These are phyloP conservation scores for Panurus biarmicus DNA, from an alignment of 2,113 vertebrate genomes.

Conservation along the genomic window DNA sequence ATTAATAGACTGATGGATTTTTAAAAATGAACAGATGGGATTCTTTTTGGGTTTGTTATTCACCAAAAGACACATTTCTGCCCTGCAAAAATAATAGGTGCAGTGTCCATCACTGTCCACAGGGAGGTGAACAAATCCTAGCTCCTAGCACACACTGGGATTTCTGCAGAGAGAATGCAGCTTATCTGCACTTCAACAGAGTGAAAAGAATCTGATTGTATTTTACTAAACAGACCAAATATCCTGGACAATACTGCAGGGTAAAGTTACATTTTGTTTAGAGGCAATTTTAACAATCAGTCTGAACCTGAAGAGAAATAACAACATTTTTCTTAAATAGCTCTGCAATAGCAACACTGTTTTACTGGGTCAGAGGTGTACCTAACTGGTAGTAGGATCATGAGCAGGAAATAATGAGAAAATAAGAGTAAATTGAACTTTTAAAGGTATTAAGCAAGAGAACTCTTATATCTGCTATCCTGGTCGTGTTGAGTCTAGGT, in stretches of 20 bases:
- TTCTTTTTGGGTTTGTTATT: background rate
- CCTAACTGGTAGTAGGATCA: background rate
- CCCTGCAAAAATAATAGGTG: background rate
- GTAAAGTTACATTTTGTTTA: background rate
- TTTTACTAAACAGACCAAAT: background rate
- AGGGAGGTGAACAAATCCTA: slow-evolving; percentile 14
- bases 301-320: background rate
- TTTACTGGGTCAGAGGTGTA: background rate
- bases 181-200: background rate
- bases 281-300: background rate
- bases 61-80: background rate
- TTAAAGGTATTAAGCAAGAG: background rate
- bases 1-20: background rate
- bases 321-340: background rate
- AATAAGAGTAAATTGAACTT: background rate
- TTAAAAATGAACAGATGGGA: background rate
- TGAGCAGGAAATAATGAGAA: background rate
- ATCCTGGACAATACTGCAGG: background rate
- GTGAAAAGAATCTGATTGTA: background rate
- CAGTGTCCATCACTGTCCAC: background rate
- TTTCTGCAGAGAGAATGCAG: background rate
- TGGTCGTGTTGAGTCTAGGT: background rate
- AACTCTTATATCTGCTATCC: background rate
- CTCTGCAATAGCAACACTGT: background rate
- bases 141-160: background rate